Evolutionary conservation across 2,888 invertebrate species (phyloP).

Genomic region (Leptothorax acervorum): DNA sequence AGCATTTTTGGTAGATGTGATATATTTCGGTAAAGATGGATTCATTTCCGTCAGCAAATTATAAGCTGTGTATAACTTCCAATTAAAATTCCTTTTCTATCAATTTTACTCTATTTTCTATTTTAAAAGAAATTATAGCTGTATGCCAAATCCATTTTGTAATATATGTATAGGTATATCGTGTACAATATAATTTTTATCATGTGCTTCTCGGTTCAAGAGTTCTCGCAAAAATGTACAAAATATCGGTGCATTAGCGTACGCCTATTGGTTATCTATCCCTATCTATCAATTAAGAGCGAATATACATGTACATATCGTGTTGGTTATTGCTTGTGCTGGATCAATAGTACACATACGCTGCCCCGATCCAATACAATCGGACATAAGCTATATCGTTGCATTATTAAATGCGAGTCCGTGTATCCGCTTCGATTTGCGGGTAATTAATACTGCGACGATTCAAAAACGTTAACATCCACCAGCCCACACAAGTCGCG

Average conservation of each 20-base stretch:
- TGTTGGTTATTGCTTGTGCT: constrained; percentile 40
- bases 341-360: constrained; percentile 59
- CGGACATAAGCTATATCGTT: constrained; percentile 55
- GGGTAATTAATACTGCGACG: constrained; percentile 48
- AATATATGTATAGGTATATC: not conserved
- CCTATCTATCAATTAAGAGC: constrained; percentile 57
- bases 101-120: not conserved
- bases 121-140: not conserved
- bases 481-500: not conserved
- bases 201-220: not conserved
- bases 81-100: not conserved
- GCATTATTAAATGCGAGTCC: constrained; percentile 60
- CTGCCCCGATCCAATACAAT: constrained; percentile 56
- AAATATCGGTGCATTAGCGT: constrained; percentile 21
- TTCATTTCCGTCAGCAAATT: not conserved
- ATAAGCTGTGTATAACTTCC: not conserved
- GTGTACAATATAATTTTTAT: not conserved
- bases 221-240: constrained; percentile 24
- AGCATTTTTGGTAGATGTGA: constrained; percentile 19
- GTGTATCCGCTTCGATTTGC: constrained; percentile 41
- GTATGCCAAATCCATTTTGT: not conserved
- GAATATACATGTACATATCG: constrained; percentile 54
- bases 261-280: constrained; percentile 41
- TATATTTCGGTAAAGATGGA: constrained; percentile 41
- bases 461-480: constrained; percentile 45